A percentile compares a stretch with the other conserved stretches of the same genome.
Evolutionary conservation across 2,888 invertebrate genomes (phyloP).

Genomic region (Clistopyga incitator): DNA sequence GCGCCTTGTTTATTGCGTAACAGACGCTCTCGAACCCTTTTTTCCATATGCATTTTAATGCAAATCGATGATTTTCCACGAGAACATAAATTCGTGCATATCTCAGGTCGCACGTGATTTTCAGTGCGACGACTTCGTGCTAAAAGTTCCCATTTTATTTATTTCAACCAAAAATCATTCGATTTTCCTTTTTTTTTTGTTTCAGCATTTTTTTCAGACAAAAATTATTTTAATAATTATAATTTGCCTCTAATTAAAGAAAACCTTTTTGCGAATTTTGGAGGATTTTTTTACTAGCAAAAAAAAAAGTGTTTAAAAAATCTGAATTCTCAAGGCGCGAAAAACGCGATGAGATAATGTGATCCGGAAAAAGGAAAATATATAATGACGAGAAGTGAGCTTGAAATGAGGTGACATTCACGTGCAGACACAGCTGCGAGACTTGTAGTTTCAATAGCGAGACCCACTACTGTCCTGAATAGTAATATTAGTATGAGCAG

Average conservation of each 20-base stretch:
- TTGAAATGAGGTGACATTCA: background rate
- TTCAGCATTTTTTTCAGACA: no score
- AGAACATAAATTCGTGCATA: no score
- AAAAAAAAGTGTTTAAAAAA: no score
- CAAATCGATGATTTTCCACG: background rate
- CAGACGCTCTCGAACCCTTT: background rate
- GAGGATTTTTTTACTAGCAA: no score
- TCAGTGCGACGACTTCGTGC: no score
- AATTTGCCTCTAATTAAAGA: no score
- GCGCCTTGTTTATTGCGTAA: background rate
- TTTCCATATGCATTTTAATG: background rate
- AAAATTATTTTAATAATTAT: no score
- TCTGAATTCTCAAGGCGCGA: background rate
- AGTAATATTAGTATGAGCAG: background rate
- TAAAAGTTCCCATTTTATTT: no score
- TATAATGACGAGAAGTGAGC: background rate
- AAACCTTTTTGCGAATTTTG: no score
- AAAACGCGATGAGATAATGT: background rate
- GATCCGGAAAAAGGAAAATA: background rate
- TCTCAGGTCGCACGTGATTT: no score
- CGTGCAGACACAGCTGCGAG: background rate
- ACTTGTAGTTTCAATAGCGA: background rate
- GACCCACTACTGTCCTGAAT: background rate
- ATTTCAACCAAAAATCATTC: no score
- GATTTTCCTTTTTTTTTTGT: no score